Conservation (phyloP, 2,113 vertebrate genomes). For the Saiga tatarica region DNA sequence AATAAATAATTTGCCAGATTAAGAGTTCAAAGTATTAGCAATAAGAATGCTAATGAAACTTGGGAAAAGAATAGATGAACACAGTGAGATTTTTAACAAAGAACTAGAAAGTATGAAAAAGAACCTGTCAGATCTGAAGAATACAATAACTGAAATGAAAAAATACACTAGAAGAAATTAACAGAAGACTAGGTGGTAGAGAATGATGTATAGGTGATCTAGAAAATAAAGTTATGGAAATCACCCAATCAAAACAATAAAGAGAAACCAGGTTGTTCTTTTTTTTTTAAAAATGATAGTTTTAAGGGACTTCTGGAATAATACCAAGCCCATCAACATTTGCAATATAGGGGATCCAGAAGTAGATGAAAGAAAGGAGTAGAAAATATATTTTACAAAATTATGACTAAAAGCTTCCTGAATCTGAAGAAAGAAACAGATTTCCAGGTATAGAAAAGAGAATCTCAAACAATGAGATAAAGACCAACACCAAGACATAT, state of each 20-base stretch:
- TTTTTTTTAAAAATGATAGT: not conserved
- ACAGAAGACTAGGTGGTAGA: not conserved
- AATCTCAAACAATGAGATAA: not conserved
- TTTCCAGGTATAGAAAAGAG: not conserved
- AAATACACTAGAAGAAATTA: not conserved
- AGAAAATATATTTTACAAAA: not conserved
- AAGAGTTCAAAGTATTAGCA: not conserved
- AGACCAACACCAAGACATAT: not conserved
- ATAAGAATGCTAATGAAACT: not conserved
- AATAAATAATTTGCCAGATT: not conserved
- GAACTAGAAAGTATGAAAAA: not conserved
- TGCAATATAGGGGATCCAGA: not conserved
- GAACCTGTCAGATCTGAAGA: not conserved
- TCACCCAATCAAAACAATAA: not conserved
- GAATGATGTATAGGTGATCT: not conserved
- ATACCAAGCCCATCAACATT: not conserved
- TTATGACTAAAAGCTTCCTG: not conserved
- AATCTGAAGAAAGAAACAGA: not conserved
- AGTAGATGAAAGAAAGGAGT: not conserved
- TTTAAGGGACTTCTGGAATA: not conserved
- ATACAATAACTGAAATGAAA: not conserved
- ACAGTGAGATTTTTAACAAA: not conserved
- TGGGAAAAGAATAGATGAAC: not conserved
- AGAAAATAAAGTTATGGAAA: not conserved
- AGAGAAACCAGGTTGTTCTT: not conserved